phyloP scores from a whole-genome alignment of 1,140 invertebrate genomes.

The Gonioctena quinquepunctata region DNA sequence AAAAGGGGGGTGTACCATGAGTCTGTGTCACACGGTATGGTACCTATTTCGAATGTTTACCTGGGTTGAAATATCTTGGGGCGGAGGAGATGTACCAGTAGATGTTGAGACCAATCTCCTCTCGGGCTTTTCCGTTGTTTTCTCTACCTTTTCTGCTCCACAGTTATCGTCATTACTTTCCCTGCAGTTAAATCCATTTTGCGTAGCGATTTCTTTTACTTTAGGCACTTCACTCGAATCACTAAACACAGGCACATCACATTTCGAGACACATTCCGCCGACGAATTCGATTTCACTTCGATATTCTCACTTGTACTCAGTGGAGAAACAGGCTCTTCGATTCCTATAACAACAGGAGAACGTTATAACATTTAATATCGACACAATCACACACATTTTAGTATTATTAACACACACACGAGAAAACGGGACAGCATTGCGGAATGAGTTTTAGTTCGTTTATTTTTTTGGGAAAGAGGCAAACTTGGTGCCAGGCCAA shows the following conservation, averaged over 20 bases:
- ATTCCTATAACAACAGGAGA: constrained; percentile 45
- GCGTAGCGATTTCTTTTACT: not conserved
- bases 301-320: constrained; percentile 4
- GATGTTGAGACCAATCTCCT: constrained; percentile 51
- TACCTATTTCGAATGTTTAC: too few relatives aligned
- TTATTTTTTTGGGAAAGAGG: constrained; percentile 33
- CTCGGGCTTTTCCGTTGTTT: not conserved
- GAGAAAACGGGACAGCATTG: not conserved
- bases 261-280: constrained; percentile 21
- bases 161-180: constrained; percentile 48
- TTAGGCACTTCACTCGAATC: constrained; percentile 17
- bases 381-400: constrained; percentile 30
- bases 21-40: too few relatives aligned
- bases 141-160: not conserved
- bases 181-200: not conserved
- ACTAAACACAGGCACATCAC: constrained; percentile 12
- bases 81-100: constrained; percentile 81
- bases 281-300: constrained; percentile 1
- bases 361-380: constrained; percentile 30
- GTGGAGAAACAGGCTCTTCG: constrained; percentile 11
- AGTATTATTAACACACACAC: constrained; percentile 32
- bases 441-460: not conserved
- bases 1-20: too few relatives aligned
- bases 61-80: constrained; percentile 85
- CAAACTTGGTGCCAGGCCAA: constrained; percentile 71